A percentile compares a stretch with the other conserved stretches of the same genome.
Conservation (phyloP, 2,888 invertebrate species). For the Cephus pygmeus region DNA sequence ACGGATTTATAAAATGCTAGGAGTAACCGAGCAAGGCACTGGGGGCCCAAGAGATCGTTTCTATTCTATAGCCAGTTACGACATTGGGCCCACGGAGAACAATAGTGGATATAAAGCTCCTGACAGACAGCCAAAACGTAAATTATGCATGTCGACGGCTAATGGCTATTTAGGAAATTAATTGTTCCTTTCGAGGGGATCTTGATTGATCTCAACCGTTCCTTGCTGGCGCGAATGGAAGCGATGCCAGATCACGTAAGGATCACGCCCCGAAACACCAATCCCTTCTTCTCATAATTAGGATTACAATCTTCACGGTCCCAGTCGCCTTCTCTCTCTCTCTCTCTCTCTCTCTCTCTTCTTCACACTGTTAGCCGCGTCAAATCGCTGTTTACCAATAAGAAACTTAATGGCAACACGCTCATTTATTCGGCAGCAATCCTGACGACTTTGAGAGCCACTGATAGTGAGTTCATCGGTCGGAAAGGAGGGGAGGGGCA, state of each 20-base stretch:
- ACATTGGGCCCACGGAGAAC: constrained; percentile 1
- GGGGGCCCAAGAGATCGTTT: neutral
- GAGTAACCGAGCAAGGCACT: neutral
- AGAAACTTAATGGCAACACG: no score
- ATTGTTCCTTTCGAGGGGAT: constrained; percentile 23
- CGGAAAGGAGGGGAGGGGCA: no score
- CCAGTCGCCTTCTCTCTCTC: constrained; percentile 18
- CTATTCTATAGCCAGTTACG: constrained; percentile 1
- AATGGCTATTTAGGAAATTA: constrained; percentile 34
- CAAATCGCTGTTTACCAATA: no score
- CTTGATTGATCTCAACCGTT: constrained; percentile 20
- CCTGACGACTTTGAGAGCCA: no score
- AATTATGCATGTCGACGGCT: constrained; percentile 29
- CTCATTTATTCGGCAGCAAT: no score
- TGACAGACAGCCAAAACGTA: constrained; percentile 22
- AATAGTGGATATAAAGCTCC: constrained; percentile 1
- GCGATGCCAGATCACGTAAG: neutral
- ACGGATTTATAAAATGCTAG: constrained; percentile 1
- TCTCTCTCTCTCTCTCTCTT: neutral
- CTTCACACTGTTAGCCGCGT: no score
- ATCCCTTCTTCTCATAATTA: no score
- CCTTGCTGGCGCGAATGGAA: neutral
- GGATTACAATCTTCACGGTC: constrained; percentile 6
- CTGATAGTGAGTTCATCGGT: no score
- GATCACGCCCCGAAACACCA: no score